Evolutionary conservation across 2,888 invertebrate genomes (phyloP), one percentile per base, ranked within the genome.

Genomic region (Cheilosia soror): DNA sequence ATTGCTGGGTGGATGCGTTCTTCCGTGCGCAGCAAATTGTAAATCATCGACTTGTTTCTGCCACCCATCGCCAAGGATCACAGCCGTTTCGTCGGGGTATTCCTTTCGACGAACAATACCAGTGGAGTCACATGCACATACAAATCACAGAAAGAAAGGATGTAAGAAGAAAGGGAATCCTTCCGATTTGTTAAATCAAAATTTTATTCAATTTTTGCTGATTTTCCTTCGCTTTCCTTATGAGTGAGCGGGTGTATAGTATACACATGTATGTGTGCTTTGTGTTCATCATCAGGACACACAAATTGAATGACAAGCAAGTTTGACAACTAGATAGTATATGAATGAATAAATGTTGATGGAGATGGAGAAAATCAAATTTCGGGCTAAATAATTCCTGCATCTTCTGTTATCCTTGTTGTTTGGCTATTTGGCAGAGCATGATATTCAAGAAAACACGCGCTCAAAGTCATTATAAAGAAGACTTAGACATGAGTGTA

Each of bases 131-230:
- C 71, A 84, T 72, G 51, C 20, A 27, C 57, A 66, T 4, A 69
- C 40, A 51, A 51, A 20, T 47, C 6, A 2, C 37, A 55, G 57
- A 55, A 25, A 62, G 15, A 58, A 65, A 71, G 69, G 47, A 71
- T 44, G 9, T 29, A 13, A 20, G 51, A 78, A 73, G 63, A 79
- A 68, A 81, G 72, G 81, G 72, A 81, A 81, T 81, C 81, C 81
- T 77, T 85, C 81, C 85, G 80, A 85, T 85, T 85, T 85, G 81
- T 81, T 81, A 71, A 85, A 81, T 85, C 85, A 85, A 77, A 85
- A 77, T 85, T 85, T 85, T 85, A 85, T 85, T 85, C 85, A 85
- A 85, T 81, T 85, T 76, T 72, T 77, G 76, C 81, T 85, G 85
- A 85, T 85, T 85, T 85, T 72, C 72, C 76, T 60, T 73, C 47